Conservation (phyloP, 2,797 vertebrate species). For the Halcyon chelicuti region DNA sequence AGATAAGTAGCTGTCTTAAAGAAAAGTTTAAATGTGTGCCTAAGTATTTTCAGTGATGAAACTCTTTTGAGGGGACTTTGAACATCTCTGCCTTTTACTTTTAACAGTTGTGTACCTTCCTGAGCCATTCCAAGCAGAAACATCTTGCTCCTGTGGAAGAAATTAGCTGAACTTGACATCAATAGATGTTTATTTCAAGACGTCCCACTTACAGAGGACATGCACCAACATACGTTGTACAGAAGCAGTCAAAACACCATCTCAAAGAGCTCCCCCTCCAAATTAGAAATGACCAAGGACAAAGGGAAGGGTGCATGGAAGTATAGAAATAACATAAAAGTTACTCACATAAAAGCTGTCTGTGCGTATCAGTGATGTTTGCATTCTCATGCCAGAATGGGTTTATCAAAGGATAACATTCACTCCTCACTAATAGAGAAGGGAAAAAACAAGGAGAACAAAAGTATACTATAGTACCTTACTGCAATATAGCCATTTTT, state of each 20-base stretch:
- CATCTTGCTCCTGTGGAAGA: background rate
- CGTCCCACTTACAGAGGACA: background rate
- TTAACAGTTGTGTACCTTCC: background rate
- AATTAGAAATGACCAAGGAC: background rate
- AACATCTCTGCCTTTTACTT: background rate
- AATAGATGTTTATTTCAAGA: background rate
- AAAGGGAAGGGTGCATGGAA: background rate
- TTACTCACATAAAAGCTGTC: constrained; percentile 86
- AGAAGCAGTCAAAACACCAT: background rate
- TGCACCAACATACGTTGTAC: background rate
- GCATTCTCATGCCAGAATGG: constrained; percentile 81
- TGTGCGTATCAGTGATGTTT: constrained; percentile 83
- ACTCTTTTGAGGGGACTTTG: background rate
- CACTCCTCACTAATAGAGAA: constrained; percentile 72
- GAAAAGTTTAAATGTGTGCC: background rate
- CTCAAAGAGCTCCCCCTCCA: background rate
- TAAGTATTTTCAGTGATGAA: background rate
- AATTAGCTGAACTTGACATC: background rate
- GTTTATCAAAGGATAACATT: constrained; percentile 84
- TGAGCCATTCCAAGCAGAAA: background rate
- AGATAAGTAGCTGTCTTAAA: background rate
- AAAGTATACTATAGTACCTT: background rate
- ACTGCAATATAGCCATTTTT: background rate
- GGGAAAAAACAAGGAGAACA: background rate
- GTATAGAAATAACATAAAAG: background rate